phyloP scores from a whole-genome alignment of 2,113 vertebrate genomes.

The Macrotus californicus region DNA sequence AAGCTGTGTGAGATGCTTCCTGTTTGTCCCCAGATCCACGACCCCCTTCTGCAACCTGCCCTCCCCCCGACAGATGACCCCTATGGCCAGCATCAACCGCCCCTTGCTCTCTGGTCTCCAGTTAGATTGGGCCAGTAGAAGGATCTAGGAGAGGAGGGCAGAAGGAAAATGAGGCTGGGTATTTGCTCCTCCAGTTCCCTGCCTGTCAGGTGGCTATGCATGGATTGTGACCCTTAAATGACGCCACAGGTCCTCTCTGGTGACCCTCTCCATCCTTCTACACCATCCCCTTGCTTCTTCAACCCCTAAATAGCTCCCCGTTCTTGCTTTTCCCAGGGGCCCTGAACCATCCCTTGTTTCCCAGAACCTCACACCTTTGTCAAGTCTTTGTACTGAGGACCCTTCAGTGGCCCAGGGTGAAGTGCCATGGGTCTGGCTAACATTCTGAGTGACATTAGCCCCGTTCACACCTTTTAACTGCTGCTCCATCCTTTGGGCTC shows the following conservation, averaged over 20 bases:
- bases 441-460: neutral
- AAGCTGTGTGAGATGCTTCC: neutral
- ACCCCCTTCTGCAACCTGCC: neutral
- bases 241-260: neutral
- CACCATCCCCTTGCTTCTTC: neutral
- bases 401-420: neutral
- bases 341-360: neutral
- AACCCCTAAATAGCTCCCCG: neutral
- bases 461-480: neutral
- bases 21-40: neutral
- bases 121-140: neutral
- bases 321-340: neutral
- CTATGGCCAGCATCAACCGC: neutral
- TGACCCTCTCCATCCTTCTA: neutral
- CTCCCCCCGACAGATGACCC: neutral
- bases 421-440: neutral
- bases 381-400: neutral
- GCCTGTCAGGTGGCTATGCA: neutral
- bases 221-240: neutral
- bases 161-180: neutral
- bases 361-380: neutral
- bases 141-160: neutral
- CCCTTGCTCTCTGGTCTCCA: neutral
- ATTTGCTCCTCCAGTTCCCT: neutral
- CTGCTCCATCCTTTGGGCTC: neutral